Evolutionary conservation across 2,113 vertebrate species (phyloP).

Genomic region (Scolopax mira): DNA sequence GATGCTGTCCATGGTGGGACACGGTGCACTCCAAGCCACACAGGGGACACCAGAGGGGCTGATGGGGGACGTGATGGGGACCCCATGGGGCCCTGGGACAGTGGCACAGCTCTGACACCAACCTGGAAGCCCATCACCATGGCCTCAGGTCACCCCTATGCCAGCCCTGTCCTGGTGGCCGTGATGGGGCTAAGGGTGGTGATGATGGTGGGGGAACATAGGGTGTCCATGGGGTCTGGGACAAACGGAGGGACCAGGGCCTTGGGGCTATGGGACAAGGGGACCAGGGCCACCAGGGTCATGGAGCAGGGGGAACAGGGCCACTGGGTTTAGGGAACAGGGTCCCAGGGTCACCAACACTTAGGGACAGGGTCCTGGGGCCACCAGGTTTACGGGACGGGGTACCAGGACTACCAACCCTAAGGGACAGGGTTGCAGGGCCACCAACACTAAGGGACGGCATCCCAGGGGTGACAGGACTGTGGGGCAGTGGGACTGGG

Average conservation of each 20-base stretch:
- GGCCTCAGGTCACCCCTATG: not conserved
- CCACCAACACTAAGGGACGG: not conserved
- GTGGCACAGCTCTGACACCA: not conserved
- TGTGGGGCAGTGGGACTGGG: not conserved
- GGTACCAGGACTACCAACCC: not conserved
- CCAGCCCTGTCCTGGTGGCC: not conserved
- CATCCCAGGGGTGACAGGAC: not conserved
- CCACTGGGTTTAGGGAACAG: not conserved
- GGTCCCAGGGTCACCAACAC: no score
- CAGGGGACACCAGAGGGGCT: not conserved
- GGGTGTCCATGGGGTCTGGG: not conserved
- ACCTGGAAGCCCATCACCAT: not conserved
- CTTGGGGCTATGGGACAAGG: not conserved
- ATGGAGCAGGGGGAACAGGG: not conserved
- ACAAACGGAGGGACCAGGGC: not conserved
- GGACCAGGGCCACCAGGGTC: not conserved
- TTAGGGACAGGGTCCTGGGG: not conserved
- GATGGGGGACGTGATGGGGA: not conserved
- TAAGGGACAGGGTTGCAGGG: not conserved
- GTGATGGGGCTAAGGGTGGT: not conserved
- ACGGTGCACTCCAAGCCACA: fast-evolving
- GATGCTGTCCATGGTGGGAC: not conserved
- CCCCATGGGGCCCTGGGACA: fast-evolving
- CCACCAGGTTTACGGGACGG: not conserved
- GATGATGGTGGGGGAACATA: not conserved